phyloP scores from a whole-genome alignment of 2,797 vertebrate species.

The Cossypha niveicapilla region DNA sequence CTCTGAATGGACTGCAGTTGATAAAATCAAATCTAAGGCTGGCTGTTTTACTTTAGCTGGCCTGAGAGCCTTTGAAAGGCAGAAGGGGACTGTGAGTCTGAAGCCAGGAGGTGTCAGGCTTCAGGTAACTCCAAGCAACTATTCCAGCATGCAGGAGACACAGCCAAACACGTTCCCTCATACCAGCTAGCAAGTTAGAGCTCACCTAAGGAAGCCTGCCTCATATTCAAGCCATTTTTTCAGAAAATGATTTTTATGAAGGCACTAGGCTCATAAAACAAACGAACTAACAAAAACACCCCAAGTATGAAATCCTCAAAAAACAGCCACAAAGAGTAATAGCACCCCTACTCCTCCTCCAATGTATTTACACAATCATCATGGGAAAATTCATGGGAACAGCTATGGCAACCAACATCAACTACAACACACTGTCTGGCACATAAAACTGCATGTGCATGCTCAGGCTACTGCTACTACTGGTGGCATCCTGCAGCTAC shows the following conservation, averaged over 20 bases:
- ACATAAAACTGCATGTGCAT: fast-evolving
- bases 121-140: not conserved
- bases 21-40: not conserved
- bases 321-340: not conserved
- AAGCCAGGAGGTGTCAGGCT: not conserved
- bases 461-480: not conserved
- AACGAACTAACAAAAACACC: not conserved
- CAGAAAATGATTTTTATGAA: not conserved
- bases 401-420: not conserved
- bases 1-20: not conserved
- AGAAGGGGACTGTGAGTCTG: not conserved
- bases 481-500: not conserved
- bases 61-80: not conserved
- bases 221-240: not conserved
- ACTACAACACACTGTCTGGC: not conserved
- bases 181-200: not conserved
- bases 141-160: not conserved
- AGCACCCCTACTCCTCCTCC: not conserved
- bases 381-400: not conserved
- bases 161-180: fast-evolving
- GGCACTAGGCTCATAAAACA: not conserved
- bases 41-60: not conserved
- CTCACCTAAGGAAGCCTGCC: not conserved
- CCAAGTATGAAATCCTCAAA: not conserved
- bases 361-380: not conserved